A percentile compares a stretch with the other conserved stretches of the same genome.
phyloP scores from a whole-genome alignment of 2,113 vertebrate genomes.

The Ictidomys tridecemlineatus region DNA sequence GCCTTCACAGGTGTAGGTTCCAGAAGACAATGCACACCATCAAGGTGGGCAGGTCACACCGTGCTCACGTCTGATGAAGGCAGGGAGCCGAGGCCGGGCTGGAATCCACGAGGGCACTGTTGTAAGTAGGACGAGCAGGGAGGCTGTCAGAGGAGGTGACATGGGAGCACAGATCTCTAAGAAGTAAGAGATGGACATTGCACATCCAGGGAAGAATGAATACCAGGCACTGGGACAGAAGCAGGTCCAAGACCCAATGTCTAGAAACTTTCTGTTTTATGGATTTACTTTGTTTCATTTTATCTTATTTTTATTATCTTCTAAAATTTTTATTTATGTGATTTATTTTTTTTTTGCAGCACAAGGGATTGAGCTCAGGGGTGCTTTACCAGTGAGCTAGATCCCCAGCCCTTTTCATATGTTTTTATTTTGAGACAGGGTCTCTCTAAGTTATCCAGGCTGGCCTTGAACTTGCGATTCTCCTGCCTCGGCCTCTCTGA shows the following conservation, averaged over 20 bases:
- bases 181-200: not conserved
- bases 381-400: no score
- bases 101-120: not conserved
- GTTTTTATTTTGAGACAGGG: no score
- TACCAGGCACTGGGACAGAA: not conserved
- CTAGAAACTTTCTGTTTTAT: not conserved
- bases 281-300: no score
- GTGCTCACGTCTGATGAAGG: not conserved
- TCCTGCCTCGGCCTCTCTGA: no score
- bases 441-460: no score
- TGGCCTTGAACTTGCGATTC: no score
- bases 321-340: no score
- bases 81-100: not conserved
- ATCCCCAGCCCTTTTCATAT: no score
- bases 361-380: no score
- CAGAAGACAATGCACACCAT: not conserved
- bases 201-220: no score
- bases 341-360: no score
- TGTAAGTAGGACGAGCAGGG: not conserved
- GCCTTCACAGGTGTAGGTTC: not conserved
- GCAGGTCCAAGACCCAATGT: not conserved
- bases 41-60: accelerated
- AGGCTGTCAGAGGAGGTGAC: not conserved
- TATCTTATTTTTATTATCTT: no score
- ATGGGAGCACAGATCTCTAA: not conserved